phyloP scores from a whole-genome alignment of 92 coral and sea anemone genomes.

The Parazoanthus swiftii region DNA sequence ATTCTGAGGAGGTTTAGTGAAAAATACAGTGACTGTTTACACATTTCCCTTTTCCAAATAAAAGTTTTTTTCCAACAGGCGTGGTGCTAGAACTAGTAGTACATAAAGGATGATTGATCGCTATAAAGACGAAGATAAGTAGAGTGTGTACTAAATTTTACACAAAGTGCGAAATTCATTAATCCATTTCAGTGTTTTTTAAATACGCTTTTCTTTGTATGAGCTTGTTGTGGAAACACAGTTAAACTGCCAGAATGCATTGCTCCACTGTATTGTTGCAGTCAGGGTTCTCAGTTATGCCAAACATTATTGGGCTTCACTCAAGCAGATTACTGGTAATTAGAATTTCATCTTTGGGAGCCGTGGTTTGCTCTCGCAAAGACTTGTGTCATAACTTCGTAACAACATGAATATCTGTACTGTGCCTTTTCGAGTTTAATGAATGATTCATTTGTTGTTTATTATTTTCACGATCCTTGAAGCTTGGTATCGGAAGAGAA shows the following conservation, averaged over 20 bases:
- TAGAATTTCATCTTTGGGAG: background rate
- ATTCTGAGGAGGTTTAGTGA: background rate
- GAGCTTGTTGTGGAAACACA: background rate
- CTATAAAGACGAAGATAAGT: too few relatives aligned
- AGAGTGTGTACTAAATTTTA: background rate
- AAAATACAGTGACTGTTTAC: too few relatives aligned
- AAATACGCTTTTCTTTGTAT: background rate
- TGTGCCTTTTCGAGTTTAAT: background rate
- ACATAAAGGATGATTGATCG: background rate
- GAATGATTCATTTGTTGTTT: background rate
- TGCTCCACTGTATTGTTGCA: background rate
- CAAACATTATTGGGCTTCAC: conserved; percentile 8
- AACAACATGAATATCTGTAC: background rate
- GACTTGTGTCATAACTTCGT: background rate
- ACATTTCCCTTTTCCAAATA: background rate
- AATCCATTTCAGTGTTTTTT: too few relatives aligned
- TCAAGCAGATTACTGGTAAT: conserved; percentile 28
- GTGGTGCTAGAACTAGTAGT: background rate
- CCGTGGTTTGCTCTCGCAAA: background rate
- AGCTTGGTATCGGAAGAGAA: background rate
- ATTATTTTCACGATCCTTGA: background rate
- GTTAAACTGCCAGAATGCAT: background rate
- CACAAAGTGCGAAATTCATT: background rate
- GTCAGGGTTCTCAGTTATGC: conserved; percentile 12
- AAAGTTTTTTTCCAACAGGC: background rate